Evolutionary conservation across 1,140 invertebrate species (phyloP).

Genomic region (Aporrectodea caliginosa): DNA sequence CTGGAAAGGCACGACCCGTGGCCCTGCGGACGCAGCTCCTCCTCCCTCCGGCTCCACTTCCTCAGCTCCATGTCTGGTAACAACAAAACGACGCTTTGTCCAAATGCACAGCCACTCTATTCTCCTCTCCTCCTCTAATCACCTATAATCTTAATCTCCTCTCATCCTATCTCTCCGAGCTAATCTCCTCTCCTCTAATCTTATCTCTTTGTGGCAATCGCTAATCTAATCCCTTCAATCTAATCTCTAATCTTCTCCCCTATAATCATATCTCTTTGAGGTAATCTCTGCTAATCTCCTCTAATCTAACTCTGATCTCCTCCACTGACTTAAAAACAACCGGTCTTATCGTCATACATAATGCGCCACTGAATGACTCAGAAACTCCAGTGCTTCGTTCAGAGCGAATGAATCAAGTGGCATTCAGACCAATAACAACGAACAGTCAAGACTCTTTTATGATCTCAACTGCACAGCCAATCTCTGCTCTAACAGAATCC

Average conservation of each 20-base stretch:
- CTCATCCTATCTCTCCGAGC: background rate
- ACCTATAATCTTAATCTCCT: background rate
- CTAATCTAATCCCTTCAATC: background rate
- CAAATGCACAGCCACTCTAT: background rate
- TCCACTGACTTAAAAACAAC: too few species aligned
- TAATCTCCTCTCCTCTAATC: background rate
- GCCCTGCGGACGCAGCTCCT: conserved; percentile 38
- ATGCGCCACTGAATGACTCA: too few species aligned
- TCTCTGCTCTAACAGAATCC: too few species aligned
- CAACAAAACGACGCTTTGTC: conserved; percentile 12
- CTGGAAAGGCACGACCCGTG: conserved; percentile 58
- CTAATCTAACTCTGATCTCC: too few species aligned
- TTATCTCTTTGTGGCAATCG: background rate
- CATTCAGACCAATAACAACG: too few species aligned
- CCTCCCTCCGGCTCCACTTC: conserved; percentile 61
- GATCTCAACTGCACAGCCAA: too few species aligned
- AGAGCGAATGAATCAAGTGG: too few species aligned
- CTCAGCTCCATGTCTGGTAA: conserved; percentile 69
- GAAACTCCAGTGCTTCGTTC: too few species aligned
- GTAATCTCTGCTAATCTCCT: too few species aligned
- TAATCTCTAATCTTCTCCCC: background rate
- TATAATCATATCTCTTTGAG: background rate
- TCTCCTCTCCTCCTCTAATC: background rate
- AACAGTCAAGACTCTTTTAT: too few species aligned
- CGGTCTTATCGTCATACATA: too few species aligned